These are phyloP conservation scores for Odontomachus brunneus DNA, from an alignment of 1,140 invertebrate species.

Conservation along the genomic window DNA sequence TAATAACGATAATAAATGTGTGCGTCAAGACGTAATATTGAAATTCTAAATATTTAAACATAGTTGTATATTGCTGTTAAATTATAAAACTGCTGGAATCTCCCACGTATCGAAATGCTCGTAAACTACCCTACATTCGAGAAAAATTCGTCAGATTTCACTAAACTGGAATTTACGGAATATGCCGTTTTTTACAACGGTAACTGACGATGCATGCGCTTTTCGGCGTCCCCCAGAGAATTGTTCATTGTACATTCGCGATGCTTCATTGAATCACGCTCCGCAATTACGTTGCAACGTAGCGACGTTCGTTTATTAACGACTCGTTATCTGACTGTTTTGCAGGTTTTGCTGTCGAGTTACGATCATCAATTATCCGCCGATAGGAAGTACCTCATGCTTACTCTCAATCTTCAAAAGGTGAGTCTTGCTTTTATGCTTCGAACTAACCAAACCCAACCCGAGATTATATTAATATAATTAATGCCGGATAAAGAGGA, in stretches of 20 bases:
- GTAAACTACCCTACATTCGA: no score
- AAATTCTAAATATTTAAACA: no score
- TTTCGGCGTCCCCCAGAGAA: neutral
- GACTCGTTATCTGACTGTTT: constrained; percentile 65
- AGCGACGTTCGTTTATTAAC: neutral
- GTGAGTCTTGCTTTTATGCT: constrained; percentile 78
- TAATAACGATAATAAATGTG: no score
- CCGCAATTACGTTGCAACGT: neutral
- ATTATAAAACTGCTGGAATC: no score
- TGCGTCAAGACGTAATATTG: no score
- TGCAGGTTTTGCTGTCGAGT: constrained; percentile 81
- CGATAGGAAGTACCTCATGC: constrained; percentile 85
- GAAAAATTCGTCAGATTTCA: neutral
- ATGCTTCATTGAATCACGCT: neutral
- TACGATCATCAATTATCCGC: constrained; percentile 86
- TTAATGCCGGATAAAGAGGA: no score
- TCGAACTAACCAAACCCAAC: no score
- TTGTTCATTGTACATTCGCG: neutral
- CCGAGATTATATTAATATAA: no score
- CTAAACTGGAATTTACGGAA: neutral
- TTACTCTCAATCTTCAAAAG: constrained; percentile 86
- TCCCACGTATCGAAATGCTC: no score
- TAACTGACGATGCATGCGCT: no score
- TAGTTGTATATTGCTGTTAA: no score
- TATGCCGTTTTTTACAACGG: no score